Percentiles rank a stretch among this genome's conserved stretches.
Conservation (phyloP, 2,113 vertebrate genomes). For the Rhadina sibilatrix region DNA sequence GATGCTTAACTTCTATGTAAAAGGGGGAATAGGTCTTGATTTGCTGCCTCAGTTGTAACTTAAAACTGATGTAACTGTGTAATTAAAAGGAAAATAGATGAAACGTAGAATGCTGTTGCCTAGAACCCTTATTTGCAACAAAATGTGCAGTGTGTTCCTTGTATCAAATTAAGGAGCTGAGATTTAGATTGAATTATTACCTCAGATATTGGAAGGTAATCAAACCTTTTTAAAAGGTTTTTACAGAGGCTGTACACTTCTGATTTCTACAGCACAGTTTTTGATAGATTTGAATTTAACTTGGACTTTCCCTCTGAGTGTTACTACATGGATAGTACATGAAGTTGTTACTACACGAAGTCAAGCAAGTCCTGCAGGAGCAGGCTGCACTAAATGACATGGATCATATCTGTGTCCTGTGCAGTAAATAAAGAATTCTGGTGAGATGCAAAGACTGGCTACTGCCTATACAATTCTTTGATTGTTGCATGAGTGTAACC, state of each 20-base stretch:
- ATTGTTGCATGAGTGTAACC: rapidly evolving
- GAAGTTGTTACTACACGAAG: neutral
- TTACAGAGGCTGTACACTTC: neutral
- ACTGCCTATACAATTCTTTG: neutral
- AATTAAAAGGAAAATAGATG: neutral
- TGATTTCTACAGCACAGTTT: neutral
- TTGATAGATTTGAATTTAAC: neutral
- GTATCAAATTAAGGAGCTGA: neutral
- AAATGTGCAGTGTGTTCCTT: rapidly evolving
- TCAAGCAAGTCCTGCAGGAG: neutral
- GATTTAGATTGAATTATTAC: neutral
- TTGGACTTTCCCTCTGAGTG: neutral
- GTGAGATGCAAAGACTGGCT: neutral
- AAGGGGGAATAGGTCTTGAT: neutral
- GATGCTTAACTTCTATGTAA: rapidly evolving
- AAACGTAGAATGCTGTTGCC: neutral
- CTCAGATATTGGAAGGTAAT: neutral
- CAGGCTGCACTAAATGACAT: neutral
- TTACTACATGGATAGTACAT: neutral
- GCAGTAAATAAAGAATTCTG: neutral
- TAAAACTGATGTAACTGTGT: neutral
- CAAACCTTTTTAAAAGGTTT: neutral
- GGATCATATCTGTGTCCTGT: neutral
- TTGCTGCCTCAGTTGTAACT: neutral
- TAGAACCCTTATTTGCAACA: neutral